Evolutionary conservation across 2,888 invertebrate species (phyloP), one percentile per base, ranked within the genome.

Genomic region (Spicauda simplicius): DNA sequence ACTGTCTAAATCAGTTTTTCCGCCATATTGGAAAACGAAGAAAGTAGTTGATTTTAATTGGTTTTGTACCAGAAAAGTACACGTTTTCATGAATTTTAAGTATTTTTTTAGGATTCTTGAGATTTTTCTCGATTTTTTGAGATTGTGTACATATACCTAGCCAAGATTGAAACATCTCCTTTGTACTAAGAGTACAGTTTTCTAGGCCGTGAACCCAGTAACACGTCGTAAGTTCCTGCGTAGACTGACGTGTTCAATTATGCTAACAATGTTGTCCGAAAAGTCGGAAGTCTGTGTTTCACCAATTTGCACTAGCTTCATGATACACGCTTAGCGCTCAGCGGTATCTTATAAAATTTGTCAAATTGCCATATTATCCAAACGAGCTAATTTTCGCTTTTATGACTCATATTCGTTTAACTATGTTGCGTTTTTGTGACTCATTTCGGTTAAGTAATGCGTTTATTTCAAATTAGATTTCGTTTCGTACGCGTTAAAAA

Each of bases 211-310:
- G 60, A 60, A 50, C 50, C 52, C 52, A 5, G 25, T 33, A 33
- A 50, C 58, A 50, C 33, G 52, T 33, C 33, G 52, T 33, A 16
- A 52, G 33, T 52, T 59, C 45, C 41, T 48, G 11, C 48, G 48
- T 12, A 30, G n/a, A 19, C 54, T 54, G 30, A 59, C 50, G 48
- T 50, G 12, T 14, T 52, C 25, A 16, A 48, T n/a, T 48, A n/a
- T 16, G 45, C 18, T 30, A 20, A 10, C 50, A 12, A 50, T 48
- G 50, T 14, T 30, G 52, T 37, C 61, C 10, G 25, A 60, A 61
- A 61, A 53, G 33, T 61, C 61, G 61, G 53, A 52, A 61, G 52
- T 53, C 12, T 33, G 37, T 53, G 19, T 33, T 52, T 37, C 52
- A 20, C 25, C 52, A 53, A 61, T 61, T 61, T 53, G 61, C 37